A percentile compares a stretch with the other conserved stretches of the same genome.
Conservation (phyloP, 92 coral and sea anemone genomes). For the Palythoa caribaeorum region DNA sequence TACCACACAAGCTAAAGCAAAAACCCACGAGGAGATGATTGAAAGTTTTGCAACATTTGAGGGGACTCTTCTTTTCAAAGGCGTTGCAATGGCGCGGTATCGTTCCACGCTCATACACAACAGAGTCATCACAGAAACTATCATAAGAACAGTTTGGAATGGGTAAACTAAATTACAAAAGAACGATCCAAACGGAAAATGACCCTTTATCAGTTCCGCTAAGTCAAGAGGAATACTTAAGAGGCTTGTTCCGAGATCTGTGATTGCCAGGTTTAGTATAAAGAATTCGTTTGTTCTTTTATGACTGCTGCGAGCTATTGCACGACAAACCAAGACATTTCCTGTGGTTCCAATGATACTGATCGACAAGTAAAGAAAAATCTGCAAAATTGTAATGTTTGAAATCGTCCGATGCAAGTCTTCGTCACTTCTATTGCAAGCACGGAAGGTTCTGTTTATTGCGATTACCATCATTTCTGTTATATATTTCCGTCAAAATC, state of each 20-base stretch:
- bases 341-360: conserved; percentile 59
- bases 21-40: conserved; percentile 69
- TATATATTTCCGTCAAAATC: not conserved
- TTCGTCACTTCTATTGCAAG: not conserved
- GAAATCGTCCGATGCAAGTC: not conserved
- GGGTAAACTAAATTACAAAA: conserved; percentile 80
- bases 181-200: conserved; percentile 62
- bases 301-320: conserved; percentile 49
- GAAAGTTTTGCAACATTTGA: conserved; percentile 43
- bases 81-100: conserved; percentile 77
- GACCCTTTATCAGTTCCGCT: conserved; percentile 59
- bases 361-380: conserved; percentile 53
- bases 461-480: not conserved
- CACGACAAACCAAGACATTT: conserved; percentile 66
- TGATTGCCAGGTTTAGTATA: conserved; percentile 72
- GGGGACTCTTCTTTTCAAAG: conserved; percentile 65
- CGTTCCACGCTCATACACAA: conserved; percentile 70
- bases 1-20: conserved; percentile 58
- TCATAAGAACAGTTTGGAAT: conserved; percentile 75
- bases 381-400: conserved; percentile 45
- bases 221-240: conserved; percentile 74
- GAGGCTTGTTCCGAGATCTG: conserved; percentile 73
- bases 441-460: not conserved
- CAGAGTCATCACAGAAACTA: conserved; percentile 73
- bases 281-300: conserved; percentile 65